These are phyloP conservation scores for Lasioglossum malachurum DNA, from an alignment of 2,888 invertebrate species.

Conservation along the genomic window DNA sequence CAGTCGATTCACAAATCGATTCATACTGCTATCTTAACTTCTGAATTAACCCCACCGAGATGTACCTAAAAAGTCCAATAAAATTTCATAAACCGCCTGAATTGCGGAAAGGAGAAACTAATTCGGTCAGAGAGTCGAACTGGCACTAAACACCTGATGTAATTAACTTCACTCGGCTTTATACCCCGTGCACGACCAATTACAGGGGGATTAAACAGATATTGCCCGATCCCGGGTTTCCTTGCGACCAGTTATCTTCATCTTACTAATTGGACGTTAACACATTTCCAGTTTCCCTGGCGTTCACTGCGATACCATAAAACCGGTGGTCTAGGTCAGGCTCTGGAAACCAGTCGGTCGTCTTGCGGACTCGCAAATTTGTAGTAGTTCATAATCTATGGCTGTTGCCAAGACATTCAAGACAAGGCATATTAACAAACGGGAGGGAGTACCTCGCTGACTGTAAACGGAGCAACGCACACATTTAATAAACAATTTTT, in stretches of 20 bases:
- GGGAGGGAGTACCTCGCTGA: too few species aligned
- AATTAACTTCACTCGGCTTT: not conserved
- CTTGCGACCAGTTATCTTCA: not conserved
- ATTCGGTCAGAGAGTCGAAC: not conserved
- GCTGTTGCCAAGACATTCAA: too few species aligned
- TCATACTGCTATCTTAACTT: not conserved
- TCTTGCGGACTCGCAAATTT: not conserved
- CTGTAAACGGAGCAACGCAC: too few species aligned
- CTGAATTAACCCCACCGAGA: not conserved
- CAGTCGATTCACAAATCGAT: not conserved
- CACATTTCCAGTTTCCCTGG: not conserved
- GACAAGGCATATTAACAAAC: too few species aligned
- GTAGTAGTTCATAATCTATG: too few species aligned
- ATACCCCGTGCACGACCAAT: not conserved
- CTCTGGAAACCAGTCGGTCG: not conserved
- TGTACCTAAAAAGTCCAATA: not conserved
- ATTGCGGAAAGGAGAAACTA: not conserved
- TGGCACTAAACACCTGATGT: not conserved
- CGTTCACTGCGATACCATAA: not conserved
- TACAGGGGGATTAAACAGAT: not conserved
- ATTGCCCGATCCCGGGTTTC: not conserved
- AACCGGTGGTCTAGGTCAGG: slow-evolving; percentile 6
- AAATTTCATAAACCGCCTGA: not conserved
- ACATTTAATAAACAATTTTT: too few species aligned
- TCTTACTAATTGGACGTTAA: slow-evolving; percentile 2